These are phyloP conservation scores for Enteromius radiatus DNA, from an alignment of 2,797 vertebrate species.

Conservation along the genomic window DNA sequence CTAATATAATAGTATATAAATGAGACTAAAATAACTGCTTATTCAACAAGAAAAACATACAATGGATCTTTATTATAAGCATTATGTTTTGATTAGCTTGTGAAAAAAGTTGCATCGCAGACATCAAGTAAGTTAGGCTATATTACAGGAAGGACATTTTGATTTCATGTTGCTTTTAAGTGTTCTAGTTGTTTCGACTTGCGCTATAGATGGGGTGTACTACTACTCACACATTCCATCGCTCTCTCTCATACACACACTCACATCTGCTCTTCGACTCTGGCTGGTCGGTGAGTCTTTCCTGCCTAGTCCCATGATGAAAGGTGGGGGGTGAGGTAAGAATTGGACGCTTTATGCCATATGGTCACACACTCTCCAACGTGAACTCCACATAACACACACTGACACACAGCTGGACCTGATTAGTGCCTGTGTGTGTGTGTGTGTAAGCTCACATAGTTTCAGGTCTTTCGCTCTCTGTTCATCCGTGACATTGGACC, in stretches of 20 bases:
- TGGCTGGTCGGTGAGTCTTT: constrained; percentile 41
- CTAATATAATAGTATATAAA: constrained; percentile 1
- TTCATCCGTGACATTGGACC: constrained; percentile 36
- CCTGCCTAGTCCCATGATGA: constrained; percentile 49
- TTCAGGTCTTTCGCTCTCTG: constrained; percentile 31
- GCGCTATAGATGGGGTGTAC: not conserved
- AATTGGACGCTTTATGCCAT: constrained; percentile 54
- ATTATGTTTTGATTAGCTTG: not conserved
- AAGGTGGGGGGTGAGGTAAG: constrained; percentile 54
- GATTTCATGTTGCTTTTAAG: not conserved
- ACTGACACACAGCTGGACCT: constrained; percentile 49
- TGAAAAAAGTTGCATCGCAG: not conserved
- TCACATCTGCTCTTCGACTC: constrained; percentile 53
- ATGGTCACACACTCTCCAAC: constrained; percentile 48
- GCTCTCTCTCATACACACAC: constrained; percentile 40
- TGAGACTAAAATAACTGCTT: not conserved
- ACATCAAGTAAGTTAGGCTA: not conserved
- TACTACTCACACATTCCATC: constrained; percentile 14
- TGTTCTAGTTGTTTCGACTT: not conserved
- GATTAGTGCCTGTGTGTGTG: constrained; percentile 18
- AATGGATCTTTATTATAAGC: not conserved
- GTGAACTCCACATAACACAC: constrained; percentile 46
- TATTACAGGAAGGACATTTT: not conserved
- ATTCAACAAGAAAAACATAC: not conserved
- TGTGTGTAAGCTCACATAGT: constrained; percentile 14